phyloP scores from a whole-genome alignment of 1,140 invertebrate species.

The Rhopalosiphum maidis region DNA sequence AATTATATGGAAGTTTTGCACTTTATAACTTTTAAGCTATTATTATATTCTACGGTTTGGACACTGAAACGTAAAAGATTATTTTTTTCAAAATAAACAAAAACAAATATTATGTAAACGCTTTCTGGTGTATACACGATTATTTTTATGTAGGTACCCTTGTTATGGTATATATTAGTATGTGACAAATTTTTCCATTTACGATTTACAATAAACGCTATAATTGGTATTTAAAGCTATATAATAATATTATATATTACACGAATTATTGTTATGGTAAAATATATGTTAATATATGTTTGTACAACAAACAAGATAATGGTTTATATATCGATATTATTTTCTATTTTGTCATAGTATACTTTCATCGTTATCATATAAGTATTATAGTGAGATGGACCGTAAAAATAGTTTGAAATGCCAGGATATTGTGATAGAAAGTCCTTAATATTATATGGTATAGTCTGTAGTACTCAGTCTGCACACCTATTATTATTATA shows the following conservation, averaged over 20 bases:
- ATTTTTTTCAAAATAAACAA: background rate
- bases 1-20: background rate
- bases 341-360: background rate
- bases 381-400: background rate
- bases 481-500: background rate
- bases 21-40: conserved; percentile 32
- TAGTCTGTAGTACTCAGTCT: background rate
- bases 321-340: too few species aligned
- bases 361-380: background rate
- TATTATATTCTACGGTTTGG: background rate
- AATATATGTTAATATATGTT: background rate
- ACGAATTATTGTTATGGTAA: too few species aligned
- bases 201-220: background rate
- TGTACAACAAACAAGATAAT: background rate
- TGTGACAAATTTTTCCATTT: background rate
- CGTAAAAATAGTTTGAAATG: background rate
- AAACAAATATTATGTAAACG: background rate
- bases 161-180: background rate
- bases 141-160: background rate
- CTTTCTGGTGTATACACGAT: background rate
- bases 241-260: too few species aligned
- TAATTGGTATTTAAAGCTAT: background rate
- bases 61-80: background rate
- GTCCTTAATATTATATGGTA: background rate
- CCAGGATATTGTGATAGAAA: background rate